These are phyloP conservation scores for Poecilobothrus nobilitatus DNA, from an alignment of 2,888 invertebrate genomes.

Conservation along the genomic window DNA sequence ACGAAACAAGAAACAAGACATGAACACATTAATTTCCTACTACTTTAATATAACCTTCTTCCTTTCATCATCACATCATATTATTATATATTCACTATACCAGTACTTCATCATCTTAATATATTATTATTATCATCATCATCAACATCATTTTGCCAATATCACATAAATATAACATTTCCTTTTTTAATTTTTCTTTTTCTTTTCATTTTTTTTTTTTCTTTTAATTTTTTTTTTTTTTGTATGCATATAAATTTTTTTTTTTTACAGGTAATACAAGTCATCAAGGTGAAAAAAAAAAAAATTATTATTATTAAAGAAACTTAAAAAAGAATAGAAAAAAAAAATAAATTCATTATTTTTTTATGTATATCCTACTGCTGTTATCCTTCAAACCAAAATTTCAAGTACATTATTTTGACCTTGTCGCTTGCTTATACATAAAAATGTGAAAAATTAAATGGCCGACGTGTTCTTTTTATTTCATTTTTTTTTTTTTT, in stretches of 20 bases:
- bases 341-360: not conserved
- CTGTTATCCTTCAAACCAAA: not conserved
- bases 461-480: not conserved
- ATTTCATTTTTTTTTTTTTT: not conserved
- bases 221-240: not conserved
- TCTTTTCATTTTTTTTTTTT: too few species aligned
- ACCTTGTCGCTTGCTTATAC: not conserved
- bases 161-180: not conserved
- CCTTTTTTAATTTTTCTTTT: not conserved
- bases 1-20: too few species aligned
- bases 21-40: too few species aligned
- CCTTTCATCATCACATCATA: too few species aligned
- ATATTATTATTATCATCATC: too few species aligned
- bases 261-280: not conserved
- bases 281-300: slow-evolving; percentile 1
- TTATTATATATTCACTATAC: too few species aligned
- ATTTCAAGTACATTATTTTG: not conserved
- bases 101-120: too few species aligned
- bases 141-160: not conserved
- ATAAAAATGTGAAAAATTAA: too few species aligned
- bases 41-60: too few species aligned
- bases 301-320: not conserved
- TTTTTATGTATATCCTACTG: not conserved
- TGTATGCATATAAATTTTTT: not conserved
- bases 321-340: not conserved